Evolutionary conservation across 2,797 vertebrate genomes (phyloP), one percentile per base, ranked within the genome.

Genomic region (Micromesistius poutassou): DNA sequence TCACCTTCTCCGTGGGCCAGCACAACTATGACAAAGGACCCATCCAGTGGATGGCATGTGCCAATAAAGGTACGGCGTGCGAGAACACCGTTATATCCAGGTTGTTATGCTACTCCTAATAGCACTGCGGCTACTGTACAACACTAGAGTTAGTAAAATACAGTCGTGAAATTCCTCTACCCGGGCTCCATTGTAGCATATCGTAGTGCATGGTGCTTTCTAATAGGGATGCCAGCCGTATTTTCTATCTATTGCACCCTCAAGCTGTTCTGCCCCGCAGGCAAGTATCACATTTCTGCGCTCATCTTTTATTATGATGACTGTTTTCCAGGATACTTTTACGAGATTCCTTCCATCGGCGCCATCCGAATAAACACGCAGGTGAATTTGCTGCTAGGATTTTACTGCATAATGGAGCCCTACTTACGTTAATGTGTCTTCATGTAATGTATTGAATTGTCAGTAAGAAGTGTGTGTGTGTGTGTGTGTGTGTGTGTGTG

Each of bases 351-450:
- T 0, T 99, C 97, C 30, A 99, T 99, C 22, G 98, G 98, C 87
- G 98, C 98, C 80, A 99, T 99, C 90, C 94, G 98, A 87, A 99
- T 99, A 91, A 99, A 99, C 90, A 99, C 98, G 71, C 97, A 99
- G 96, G 97, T 71, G 4, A 30, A 22, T 25, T 22, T 4, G 22
- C 73, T 76, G 2, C 55, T 70, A 3, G 62, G 73, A 74, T 74
- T 13, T 1, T 19, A 10, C 19, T 30, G 66, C 55, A 62, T 7
- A 62, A 62, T 25, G 55, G 55, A 62, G 55, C 22, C 55, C 22
- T n/a, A 25, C 22, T 62, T 25, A 22, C 22, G n/a, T 22, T 25
- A 25, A 62, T 62, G n/a, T 62, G 19, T 50, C 46, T 6, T 5
- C 7, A 6, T 6, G 33, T 6, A 35, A 35, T 35, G 33, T 22